Evolutionary conservation across 2,113 vertebrate genomes (phyloP).

Genomic region (Myodes glareolus): DNA sequence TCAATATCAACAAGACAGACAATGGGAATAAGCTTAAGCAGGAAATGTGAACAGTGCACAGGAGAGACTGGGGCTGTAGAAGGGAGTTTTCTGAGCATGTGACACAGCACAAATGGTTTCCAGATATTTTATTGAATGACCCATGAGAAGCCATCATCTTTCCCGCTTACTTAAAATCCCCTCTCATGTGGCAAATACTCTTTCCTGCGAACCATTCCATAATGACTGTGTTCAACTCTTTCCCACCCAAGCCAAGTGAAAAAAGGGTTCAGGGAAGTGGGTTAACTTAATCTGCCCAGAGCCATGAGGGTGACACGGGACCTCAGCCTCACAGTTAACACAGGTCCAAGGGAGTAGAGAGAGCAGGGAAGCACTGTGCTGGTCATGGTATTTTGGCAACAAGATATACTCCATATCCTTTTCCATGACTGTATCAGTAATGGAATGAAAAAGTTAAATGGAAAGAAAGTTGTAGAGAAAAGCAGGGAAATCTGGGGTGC

Average conservation of each 20-base stretch:
- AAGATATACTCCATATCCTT: not conserved
- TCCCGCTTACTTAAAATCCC: not conserved
- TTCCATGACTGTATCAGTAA: not conserved
- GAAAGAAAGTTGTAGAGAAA: conserved; percentile 11
- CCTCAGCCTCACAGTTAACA: not conserved
- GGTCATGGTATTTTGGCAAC: not conserved
- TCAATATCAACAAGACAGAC: not conserved
- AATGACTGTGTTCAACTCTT: not conserved
- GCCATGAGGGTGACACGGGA: rapidly evolving
- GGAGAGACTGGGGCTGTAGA: not conserved
- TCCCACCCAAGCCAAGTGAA: not conserved
- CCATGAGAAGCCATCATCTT: not conserved
- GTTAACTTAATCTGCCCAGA: not conserved
- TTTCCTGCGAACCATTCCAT: not conserved
- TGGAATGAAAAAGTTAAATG: not conserved
- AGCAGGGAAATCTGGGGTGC: conserved; percentile 30
- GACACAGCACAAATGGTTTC: not conserved
- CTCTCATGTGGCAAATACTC: not conserved
- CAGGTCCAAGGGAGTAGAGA: not conserved
- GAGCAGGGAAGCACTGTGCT: not conserved
- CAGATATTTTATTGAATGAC: not conserved
- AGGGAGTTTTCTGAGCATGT: not conserved
- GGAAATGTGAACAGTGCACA: not conserved
- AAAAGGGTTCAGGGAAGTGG: not conserved
- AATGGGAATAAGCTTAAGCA: not conserved